Conservation (phyloP, 2,888 invertebrate species). For the Temnothorax unifasciatus region DNA sequence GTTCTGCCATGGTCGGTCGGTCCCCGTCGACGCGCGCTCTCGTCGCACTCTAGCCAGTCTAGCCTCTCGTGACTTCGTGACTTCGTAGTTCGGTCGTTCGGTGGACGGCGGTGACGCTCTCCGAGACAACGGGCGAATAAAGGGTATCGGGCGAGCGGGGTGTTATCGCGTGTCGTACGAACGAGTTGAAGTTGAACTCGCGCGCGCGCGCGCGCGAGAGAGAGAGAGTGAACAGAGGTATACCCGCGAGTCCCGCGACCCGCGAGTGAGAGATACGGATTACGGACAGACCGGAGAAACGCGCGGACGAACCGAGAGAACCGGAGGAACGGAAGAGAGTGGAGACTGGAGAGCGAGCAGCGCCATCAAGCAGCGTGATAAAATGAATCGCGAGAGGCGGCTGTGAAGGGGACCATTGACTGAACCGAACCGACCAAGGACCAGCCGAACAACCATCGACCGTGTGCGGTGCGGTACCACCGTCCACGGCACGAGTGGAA, state of each 20-base stretch:
- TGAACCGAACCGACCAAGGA: too few relatives aligned
- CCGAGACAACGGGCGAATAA: background rate
- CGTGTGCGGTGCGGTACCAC: constrained; percentile 50
- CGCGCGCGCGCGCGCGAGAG: constrained; percentile 6
- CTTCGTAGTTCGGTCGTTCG: constrained; percentile 25
- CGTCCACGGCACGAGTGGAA: constrained; percentile 73
- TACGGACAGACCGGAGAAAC: background rate
- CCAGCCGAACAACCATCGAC: constrained; percentile 12
- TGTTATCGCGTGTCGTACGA: background rate
- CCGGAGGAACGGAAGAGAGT: constrained; percentile 44
- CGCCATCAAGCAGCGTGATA: constrained; percentile 74
- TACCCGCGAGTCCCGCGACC: too few relatives aligned
- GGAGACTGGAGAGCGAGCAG: constrained; percentile 53
- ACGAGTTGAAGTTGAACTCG: background rate
- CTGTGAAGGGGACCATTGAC: constrained; percentile 62
- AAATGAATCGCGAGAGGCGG: constrained; percentile 76
- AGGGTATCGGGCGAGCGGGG: background rate
- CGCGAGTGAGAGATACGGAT: background rate
- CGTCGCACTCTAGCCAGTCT: background rate
- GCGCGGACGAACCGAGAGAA: background rate
- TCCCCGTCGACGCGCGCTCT: background rate
- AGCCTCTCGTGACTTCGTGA: constrained; percentile 1
- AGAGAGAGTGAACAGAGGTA: too few relatives aligned
- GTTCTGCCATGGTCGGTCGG: too few relatives aligned
- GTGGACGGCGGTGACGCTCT: constrained; percentile 29